Evolutionary conservation across 2,113 vertebrate species (phyloP), one percentile per base, ranked within the genome.

Genomic region (Dunckerocampus dactyliophorus): DNA sequence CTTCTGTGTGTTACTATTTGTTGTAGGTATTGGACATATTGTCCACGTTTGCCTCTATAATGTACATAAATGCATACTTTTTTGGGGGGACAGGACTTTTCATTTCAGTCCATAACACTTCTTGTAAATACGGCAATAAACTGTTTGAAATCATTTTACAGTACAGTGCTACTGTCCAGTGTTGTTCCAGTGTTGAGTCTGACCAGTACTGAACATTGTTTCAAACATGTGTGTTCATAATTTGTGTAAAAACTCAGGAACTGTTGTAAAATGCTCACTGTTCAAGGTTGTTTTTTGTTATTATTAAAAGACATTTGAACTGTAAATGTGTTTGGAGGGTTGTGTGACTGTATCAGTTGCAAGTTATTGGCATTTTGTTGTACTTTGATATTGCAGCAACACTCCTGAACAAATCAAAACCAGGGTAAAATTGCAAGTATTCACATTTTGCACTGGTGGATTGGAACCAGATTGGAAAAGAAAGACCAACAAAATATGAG

Each of bases 21-120:
- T 56, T 78, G 65, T 86, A 73, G 85, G 77, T 84, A 88, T 89
- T 83, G 87, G 86, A 89, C 87, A 90, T 87, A 88, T 88, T 89
- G 86, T 88, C 86, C 85, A 83, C 66, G 77, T 83, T 82, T 67
- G 56, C 82, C 65, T 87, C 62, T 54, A 72, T 86, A 80, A 83
- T 87, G 83, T 85, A 79, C 49, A 85, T 81, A 81, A 53, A 69
- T 52, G 55, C 56, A 13, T 43, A 43, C 39, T 71, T 34, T 34
- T 34, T 81, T 83, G 77, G 2, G 71, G 82, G 9, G 37, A n/a
- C n/a, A n/a, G 3, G 77, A 71, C 54, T 67, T 67, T 83, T 69
- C 66, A 73, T 72, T 71, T 71, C 63, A 79, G 68, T 66, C 67
- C 75, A 80, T 80, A 76, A 43, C 39, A 43, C 47, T 81, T 85